A percentile compares a stretch with the other conserved stretches of the same genome.
phyloP scores from a whole-genome alignment of 2,797 vertebrate genomes.

The Eulemur albifrons region DNA sequence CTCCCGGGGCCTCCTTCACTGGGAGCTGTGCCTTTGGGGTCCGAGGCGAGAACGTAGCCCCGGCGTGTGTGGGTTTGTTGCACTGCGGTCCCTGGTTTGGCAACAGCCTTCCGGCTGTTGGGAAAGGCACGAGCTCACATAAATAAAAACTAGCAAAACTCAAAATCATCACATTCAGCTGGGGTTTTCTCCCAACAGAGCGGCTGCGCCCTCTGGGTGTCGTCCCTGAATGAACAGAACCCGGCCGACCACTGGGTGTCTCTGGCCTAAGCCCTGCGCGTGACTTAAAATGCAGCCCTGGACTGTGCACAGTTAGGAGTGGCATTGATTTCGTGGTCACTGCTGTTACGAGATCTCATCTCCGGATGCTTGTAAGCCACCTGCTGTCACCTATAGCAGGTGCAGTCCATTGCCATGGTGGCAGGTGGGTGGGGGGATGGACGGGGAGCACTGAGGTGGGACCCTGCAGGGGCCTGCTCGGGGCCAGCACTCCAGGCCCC shows the following conservation, averaged over 20 bases:
- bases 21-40: not conserved
- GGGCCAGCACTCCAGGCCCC: not conserved
- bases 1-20: not conserved
- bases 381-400: not conserved
- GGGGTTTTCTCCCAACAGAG: fast-evolving
- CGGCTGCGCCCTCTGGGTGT: fast-evolving
- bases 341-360: not conserved
- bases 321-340: not conserved
- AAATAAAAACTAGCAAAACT: not conserved
- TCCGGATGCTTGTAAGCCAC: not conserved
- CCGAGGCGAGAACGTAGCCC: not conserved
- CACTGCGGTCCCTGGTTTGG: fast-evolving
- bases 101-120: not conserved
- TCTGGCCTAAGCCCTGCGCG: fast-evolving
- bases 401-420: too few species aligned
- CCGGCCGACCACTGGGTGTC: fast-evolving
- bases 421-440: not conserved
- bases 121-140: fast-evolving
- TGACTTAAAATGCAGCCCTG: not conserved
- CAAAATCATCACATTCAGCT: fast-evolving
- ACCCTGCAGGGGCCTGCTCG: fast-evolving
- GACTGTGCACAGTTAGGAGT: not conserved
- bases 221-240: not conserved
- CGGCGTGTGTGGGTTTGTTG: fast-evolving
- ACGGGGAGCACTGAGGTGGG: fast-evolving